phyloP scores from a whole-genome alignment of 2,888 invertebrate species.

The Toxonevra muliebris region DNA sequence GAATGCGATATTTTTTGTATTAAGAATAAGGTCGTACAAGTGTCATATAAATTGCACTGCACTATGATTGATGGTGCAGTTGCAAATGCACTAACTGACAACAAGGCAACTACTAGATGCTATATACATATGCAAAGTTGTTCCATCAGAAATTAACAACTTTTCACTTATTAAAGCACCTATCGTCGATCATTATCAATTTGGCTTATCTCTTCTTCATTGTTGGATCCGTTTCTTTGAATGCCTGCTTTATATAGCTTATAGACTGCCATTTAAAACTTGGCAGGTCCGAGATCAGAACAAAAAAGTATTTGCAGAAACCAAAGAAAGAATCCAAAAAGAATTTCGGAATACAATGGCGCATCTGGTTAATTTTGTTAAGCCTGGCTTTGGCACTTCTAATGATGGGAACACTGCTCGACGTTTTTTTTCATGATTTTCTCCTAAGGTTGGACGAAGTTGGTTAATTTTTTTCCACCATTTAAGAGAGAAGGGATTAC shows the following conservation, averaged over 20 bases:
- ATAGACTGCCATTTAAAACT: too few species aligned
- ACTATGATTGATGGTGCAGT: conserved; percentile 18
- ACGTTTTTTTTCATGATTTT: background rate
- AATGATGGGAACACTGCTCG: background rate
- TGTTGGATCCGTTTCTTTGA: too few species aligned
- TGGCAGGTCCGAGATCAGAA: too few species aligned
- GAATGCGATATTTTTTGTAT: background rate
- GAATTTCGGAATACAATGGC: too few species aligned
- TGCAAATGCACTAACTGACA: conserved; percentile 4
- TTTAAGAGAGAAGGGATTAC: too few species aligned
- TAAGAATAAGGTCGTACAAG: background rate
- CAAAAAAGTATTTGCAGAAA: too few species aligned
- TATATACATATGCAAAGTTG: conserved; percentile 11
- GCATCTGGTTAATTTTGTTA: background rate
- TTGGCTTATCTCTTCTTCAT: too few species aligned
- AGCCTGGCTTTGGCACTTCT: background rate
- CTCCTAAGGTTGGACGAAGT: too few species aligned
- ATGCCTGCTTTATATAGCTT: too few species aligned
- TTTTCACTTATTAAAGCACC: background rate
- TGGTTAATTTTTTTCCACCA: too few species aligned
- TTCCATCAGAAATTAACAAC: conserved; percentile 13
- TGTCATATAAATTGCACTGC: conserved; percentile 13
- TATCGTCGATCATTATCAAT: background rate
- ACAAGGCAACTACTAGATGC: conserved; percentile 7
- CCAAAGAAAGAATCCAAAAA: too few species aligned